Percentiles rank a stretch among this genome's conserved stretches.
Evolutionary conservation across 1,140 invertebrate species (phyloP).

Genomic region (Brachionus asplanchnoidis): DNA sequence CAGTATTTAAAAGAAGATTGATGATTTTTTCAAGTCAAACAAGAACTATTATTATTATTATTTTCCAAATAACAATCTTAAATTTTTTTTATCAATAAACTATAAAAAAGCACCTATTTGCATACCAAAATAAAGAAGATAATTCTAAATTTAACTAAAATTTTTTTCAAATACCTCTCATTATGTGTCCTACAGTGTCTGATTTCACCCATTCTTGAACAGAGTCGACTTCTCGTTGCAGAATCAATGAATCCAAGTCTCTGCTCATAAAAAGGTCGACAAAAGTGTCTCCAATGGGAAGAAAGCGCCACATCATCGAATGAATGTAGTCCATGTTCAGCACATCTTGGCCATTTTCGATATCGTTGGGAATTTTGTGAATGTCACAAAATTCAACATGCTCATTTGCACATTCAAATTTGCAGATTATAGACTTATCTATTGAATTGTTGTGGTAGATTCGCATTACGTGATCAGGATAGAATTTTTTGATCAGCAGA

Average conservation of each 20-base stretch:
- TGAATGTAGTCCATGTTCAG: not conserved
- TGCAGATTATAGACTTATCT: not conserved
- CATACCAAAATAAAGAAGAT: not conserved
- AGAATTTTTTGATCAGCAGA: not conserved
- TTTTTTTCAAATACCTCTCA: not conserved
- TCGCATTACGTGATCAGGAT: not conserved
- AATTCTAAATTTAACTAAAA: too few species aligned
- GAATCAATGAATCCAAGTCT: slow-evolving; percentile 23
- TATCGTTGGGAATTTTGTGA: not conserved
- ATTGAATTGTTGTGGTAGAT: slow-evolving; percentile 19
- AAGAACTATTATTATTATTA: too few species aligned
- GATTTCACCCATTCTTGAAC: slow-evolving; percentile 17
- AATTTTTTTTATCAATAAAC: too few species aligned
- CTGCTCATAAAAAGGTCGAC: not conserved
- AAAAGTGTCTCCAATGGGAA: slow-evolving; percentile 9
- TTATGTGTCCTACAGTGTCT: not conserved
- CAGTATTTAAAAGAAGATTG: too few species aligned
- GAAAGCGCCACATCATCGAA: not conserved
- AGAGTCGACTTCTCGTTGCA: not conserved
- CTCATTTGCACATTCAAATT: not conserved
- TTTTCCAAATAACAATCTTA: too few species aligned
- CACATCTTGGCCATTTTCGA: not conserved
- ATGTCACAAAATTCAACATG: slow-evolving; percentile 34
- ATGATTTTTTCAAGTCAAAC: too few species aligned
- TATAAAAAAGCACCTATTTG: too few species aligned